Conservation (phyloP, 2,113 vertebrate species). For the Felis catus region DNA sequence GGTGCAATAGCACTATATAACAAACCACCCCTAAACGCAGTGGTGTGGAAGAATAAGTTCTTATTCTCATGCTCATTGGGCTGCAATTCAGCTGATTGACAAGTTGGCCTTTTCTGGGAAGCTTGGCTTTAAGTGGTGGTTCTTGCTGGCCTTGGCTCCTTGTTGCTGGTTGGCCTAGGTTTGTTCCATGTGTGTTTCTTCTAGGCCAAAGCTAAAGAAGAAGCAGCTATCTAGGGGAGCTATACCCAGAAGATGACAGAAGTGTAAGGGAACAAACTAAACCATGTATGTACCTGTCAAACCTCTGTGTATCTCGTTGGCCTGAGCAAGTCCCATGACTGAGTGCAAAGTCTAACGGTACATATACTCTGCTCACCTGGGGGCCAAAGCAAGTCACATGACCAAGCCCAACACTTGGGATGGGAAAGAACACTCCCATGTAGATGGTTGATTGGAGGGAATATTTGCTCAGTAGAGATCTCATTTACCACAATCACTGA, state of each 20-base stretch:
- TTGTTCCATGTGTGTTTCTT: not conserved
- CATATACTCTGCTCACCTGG: not conserved
- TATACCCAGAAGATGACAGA: not conserved
- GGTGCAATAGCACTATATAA: not conserved
- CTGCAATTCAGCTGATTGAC: not conserved
- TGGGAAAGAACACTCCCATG: not conserved
- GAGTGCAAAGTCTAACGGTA: not conserved
- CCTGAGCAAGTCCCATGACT: not conserved
- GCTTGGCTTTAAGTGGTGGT: not conserved
- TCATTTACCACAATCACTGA: not conserved
- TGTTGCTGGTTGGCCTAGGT: not conserved
- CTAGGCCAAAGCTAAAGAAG: not conserved
- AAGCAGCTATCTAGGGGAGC: not conserved
- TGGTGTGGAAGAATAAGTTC: not conserved
- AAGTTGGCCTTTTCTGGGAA: not conserved
- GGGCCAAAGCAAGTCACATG: not conserved
- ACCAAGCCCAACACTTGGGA: not conserved
- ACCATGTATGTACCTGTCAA: accelerated
- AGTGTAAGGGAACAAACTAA: not conserved
- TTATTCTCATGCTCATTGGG: not conserved
- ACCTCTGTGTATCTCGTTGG: not conserved
- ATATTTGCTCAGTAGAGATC: not conserved
- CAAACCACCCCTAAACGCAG: not conserved
- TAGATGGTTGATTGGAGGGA: not conserved
- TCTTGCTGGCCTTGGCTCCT: not conserved